Evolutionary conservation across 2,888 invertebrate species (phyloP).

Genomic region (Pycnomerus fuliginosus): DNA sequence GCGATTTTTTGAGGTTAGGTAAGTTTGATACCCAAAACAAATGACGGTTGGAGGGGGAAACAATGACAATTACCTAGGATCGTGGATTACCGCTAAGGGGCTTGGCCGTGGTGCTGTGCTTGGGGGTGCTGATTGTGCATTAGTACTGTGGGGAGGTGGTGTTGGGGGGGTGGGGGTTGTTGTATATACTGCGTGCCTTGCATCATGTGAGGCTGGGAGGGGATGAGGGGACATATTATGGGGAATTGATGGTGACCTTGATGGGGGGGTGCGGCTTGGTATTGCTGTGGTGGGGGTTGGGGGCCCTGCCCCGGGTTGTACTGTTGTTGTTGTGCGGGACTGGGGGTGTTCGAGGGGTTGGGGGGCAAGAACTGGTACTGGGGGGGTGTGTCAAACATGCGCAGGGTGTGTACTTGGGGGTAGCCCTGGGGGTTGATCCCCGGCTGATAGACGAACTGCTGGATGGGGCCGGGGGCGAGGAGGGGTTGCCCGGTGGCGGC

Average conservation of each 20-base stretch:
- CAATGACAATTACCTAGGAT: conserved; percentile 18
- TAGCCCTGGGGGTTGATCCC: conserved; percentile 49
- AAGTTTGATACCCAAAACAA: too few species aligned
- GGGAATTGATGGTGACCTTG: conserved; percentile 53
- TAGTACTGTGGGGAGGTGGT: conserved; percentile 39
- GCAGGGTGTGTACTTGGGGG: conserved; percentile 58
- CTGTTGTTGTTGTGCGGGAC: conserved; percentile 46
- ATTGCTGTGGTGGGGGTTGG: conserved; percentile 50
- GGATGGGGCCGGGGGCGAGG: conserved; percentile 77
- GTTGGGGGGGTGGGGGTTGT: conserved; percentile 55
- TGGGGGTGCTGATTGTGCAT: conserved; percentile 50
- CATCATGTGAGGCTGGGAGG: conserved; percentile 56
- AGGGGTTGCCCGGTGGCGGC: conserved; percentile 83
- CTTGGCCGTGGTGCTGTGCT: conserved; percentile 46
- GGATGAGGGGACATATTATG: conserved; percentile 61
- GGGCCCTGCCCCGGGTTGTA: conserved; percentile 44
- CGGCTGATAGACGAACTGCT: conserved; percentile 55
- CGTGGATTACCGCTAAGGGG: conserved; percentile 43
- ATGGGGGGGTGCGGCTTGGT: conserved; percentile 59
- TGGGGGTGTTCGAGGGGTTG: conserved; percentile 57
- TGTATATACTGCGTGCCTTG: conserved; percentile 55
- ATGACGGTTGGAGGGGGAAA: conserved; percentile 9
- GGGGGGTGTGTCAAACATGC: conserved; percentile 67
- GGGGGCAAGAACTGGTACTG: conserved; percentile 50
- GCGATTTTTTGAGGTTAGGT: too few species aligned